These are phyloP conservation scores for Magallana nippona DNA, from an alignment of 2,888 invertebrate genomes.

Conservation along the genomic window DNA sequence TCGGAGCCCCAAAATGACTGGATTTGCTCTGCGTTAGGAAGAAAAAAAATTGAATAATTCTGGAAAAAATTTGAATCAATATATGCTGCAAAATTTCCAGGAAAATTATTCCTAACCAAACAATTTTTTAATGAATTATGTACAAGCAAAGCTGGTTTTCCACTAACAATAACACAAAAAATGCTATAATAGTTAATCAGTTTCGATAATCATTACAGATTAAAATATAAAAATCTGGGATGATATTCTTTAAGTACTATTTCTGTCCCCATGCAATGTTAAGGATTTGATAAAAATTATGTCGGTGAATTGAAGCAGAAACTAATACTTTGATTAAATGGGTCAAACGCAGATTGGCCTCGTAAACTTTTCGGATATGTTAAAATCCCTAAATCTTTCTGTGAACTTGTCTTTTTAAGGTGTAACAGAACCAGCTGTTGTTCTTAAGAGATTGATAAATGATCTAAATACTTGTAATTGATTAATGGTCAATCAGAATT, in stretches of 20 bases:
- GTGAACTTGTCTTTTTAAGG: background rate
- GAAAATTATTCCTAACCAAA: no score
- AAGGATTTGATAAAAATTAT: background rate
- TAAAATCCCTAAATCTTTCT: background rate
- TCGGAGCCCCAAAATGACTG: conserved; percentile 46
- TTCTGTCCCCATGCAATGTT: no score
- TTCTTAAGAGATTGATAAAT: background rate
- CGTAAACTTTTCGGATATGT: background rate
- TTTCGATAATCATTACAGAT: no score
- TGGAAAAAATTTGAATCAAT: background rate
- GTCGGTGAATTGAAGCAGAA: background rate
- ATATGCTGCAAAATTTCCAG: no score
- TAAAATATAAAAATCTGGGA: no score
- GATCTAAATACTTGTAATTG: background rate
- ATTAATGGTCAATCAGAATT: no score
- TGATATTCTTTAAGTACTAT: no score
- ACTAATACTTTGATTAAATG: background rate
- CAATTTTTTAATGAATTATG: no score
- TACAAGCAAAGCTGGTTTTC: no score
- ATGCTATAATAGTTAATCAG: no score
- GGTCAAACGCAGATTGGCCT: conserved; percentile 27
- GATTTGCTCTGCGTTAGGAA: conserved; percentile 34
- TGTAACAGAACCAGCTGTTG: background rate
- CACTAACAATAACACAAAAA: no score
- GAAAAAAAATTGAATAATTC: background rate